Evolutionary conservation across 1,140 invertebrate genomes (phyloP).

Genomic region (Coelopa frigida): DNA sequence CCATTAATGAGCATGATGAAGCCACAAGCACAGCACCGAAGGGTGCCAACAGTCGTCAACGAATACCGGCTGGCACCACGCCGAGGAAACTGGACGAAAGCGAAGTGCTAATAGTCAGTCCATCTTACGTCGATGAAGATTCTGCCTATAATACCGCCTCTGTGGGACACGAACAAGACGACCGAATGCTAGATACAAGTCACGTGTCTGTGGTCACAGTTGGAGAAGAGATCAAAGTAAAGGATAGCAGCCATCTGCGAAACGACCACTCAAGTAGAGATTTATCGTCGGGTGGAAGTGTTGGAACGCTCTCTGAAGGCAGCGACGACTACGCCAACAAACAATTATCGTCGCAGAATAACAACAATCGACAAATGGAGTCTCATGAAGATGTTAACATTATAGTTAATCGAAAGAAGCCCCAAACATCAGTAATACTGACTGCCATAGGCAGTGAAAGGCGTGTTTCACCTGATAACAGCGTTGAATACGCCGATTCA

Average conservation of each 20-base stretch:
- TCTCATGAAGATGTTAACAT: slow-evolving; percentile 44
- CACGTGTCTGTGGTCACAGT: slow-evolving; percentile 86
- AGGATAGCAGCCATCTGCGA: slow-evolving; percentile 51
- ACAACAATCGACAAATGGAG: slow-evolving; percentile 10
- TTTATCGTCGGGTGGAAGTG: too few species aligned
- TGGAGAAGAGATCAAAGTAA: slow-evolving; percentile 68
- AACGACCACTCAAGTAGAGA: not conserved
- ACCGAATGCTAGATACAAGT: slow-evolving; percentile 57
- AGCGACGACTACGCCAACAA: too few species aligned
- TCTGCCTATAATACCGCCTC: slow-evolving; percentile 37
- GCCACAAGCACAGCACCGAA: slow-evolving; percentile 4
- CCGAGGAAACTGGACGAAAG: slow-evolving; percentile 67
- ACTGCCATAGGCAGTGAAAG: slow-evolving; percentile 22
- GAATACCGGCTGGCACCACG: slow-evolving; percentile 8
- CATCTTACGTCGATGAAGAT: slow-evolving; percentile 49
- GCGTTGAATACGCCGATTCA: slow-evolving; percentile 29
- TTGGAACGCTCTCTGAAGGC: too few species aligned
- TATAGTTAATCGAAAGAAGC: slow-evolving; percentile 32
- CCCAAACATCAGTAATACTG: too few species aligned
- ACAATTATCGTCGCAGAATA: too few species aligned
- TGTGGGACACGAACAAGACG: slow-evolving; percentile 27
- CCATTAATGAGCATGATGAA: slow-evolving; percentile 20
- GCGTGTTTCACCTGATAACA: slow-evolving; percentile 37
- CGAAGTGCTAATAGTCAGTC: slow-evolving; percentile 68
- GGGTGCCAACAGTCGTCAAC: not conserved